Conservation (phyloP, 2,113 vertebrate genomes). For the Cololabis saira region DNA sequence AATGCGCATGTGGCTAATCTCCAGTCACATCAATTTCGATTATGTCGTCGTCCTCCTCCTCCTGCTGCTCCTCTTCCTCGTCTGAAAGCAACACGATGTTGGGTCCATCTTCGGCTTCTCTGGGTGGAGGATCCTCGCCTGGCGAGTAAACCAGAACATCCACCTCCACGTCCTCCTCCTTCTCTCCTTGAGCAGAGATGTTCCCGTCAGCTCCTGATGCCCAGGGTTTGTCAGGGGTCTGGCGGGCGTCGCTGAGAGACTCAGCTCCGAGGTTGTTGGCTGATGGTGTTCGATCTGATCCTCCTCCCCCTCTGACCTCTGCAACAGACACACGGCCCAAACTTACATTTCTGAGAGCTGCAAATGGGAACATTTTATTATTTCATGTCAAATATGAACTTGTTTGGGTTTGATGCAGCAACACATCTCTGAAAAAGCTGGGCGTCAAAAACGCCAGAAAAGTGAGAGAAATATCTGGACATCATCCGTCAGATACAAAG, state of each 20-base stretch:
- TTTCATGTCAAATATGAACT: no score
- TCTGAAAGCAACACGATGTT: constrained; percentile 15
- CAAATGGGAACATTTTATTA: no score
- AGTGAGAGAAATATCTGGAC: no score
- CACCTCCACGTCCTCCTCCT: constrained; percentile 69
- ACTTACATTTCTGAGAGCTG: no score
- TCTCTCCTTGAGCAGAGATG: constrained; percentile 22
- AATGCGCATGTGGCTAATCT: constrained; percentile 50
- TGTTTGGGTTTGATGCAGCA: no score
- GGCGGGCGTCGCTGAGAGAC: not conserved
- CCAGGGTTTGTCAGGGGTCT: not conserved
- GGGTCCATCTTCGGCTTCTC: not conserved
- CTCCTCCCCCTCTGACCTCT: not conserved
- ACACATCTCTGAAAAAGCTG: no score
- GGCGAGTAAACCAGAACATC: constrained; percentile 68
- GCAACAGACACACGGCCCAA: not conserved
- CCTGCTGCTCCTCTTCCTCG: constrained; percentile 67
- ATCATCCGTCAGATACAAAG: no score
- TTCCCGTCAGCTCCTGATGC: not conserved
- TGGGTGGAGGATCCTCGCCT: not conserved
- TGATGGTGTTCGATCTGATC: fast-evolving
- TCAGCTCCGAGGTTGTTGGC: not conserved
- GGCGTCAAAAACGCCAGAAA: no score
- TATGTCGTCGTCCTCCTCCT: constrained; percentile 56
- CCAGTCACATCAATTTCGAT: constrained; percentile 69